Evolutionary conservation across 2,888 invertebrate genomes (phyloP).

Genomic region (Lepidocyrtinus sp.): DNA sequence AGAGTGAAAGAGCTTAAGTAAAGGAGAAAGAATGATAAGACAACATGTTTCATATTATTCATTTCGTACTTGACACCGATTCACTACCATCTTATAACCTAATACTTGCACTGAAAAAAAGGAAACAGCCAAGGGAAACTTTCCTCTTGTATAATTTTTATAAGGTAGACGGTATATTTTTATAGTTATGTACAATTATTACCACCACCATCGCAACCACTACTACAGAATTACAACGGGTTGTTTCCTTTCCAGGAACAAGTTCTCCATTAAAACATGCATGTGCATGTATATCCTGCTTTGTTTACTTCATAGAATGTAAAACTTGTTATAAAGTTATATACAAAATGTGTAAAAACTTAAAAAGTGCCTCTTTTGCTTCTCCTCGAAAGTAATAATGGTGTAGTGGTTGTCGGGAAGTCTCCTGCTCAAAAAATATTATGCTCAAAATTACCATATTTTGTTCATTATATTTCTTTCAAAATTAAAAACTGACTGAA

Average conservation of each 20-base stretch:
- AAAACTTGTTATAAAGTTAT: background rate
- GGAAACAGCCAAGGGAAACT: background rate
- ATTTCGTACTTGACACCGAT: slow-evolving; percentile 60
- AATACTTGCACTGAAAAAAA: slow-evolving; percentile 30
- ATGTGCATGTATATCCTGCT: no score
- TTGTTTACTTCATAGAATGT: no score
- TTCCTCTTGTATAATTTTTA: background rate
- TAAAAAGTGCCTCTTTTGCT: no score
- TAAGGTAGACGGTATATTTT: background rate
- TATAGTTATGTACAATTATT: background rate
- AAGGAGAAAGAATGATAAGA: slow-evolving; percentile 15
- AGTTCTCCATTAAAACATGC: slow-evolving; percentile 20
- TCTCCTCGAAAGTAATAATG: slow-evolving; percentile 10
- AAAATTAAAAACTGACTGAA: slow-evolving; percentile 65
- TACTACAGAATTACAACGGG: background rate
- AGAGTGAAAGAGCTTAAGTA: slow-evolving; percentile 11
- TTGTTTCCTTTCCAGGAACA: slow-evolving; percentile 2
- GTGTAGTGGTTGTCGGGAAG: slow-evolving; percentile 4
- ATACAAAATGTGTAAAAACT: slow-evolving; percentile 31
- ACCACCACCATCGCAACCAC: background rate
- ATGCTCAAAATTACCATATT: slow-evolving; percentile 66
- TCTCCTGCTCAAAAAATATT: slow-evolving; percentile 42
- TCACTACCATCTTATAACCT: slow-evolving; percentile 50
- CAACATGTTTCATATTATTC: slow-evolving; percentile 55
- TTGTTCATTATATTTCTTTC: slow-evolving; percentile 68